phyloP scores from a whole-genome alignment of 1,140 invertebrate genomes.

The Protaetia brevitarsis region DNA sequence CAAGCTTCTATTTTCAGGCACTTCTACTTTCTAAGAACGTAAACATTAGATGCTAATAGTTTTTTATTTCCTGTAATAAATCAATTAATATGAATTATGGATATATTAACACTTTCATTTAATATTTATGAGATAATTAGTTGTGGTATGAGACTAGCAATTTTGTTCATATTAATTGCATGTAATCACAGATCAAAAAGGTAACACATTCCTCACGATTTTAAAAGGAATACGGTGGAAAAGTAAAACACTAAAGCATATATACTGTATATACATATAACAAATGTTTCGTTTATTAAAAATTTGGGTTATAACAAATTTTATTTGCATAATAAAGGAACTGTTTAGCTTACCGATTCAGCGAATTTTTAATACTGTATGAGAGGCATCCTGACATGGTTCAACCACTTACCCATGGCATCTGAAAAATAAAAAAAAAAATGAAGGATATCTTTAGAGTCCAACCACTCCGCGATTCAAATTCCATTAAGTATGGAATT shows the following conservation, averaged over 20 bases:
- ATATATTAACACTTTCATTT: background rate
- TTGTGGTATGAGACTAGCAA: background rate
- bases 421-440: constrained; percentile 56
- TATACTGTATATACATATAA: too few species aligned
- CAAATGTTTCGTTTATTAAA: background rate
- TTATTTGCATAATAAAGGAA: background rate
- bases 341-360: background rate
- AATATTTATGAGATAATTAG: background rate
- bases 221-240: too few species aligned
- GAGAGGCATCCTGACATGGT: constrained; percentile 20
- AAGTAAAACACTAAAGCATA: too few species aligned
- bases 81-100: background rate
- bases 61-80: background rate
- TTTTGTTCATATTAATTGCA: too few species aligned
- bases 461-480: background rate
- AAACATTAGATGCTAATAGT: background rate
- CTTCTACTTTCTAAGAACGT: too few species aligned
- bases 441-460: constrained; percentile 6
- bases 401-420: constrained; percentile 58
- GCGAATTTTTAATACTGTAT: background rate
- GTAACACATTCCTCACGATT: too few species aligned
- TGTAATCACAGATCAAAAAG: too few species aligned
- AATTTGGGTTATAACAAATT: background rate
- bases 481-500: constrained; percentile 10
- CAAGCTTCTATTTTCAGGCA: too few species aligned